Base-by-base conservation (phyloP, 2,888 invertebrate species). In the Eupithecia insigniata region DNA sequence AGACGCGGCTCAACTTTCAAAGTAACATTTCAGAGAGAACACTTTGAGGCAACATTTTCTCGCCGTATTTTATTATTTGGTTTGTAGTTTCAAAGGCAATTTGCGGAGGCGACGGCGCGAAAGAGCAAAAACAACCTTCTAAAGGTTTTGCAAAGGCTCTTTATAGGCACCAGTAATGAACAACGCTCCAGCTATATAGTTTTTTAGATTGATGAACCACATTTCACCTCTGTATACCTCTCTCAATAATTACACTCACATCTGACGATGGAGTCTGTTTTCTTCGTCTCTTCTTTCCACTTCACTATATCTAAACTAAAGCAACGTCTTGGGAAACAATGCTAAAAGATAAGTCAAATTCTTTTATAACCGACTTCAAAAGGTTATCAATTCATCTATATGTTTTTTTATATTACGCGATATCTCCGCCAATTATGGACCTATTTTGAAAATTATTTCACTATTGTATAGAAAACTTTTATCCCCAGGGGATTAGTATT, bases 21-120 rank as follows among this genome's bases (percentile, higher is more conserved):
- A 77, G 72, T 74, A 67, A 67, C 77, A 71, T 75, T 73, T 73
- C 43, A 22, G 10, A 68, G 51, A 74, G 34, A 74, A 69, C 72
- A 67, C 67, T 76, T 76, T 72, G 72, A 71, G 80, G 72, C 77
- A 77, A 80, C 74, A 78, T 82, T 83, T 80, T 70, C 79, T 77
- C 61, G 58, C 67, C 65, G 71, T 84, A 79, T 84, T 84, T 84
- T 84, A 82, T 82, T 85, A 82, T 84, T 82, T 82, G 81, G 75
- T 84, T 83, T 83, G 78, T 82, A 84, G 81, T 83, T 83, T 81
- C 78, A 85, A 85, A 87, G 87, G 81, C 83, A 88, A 89, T 89
- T 88, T 87, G 82, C 83, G 79, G 75, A 81, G 79, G 79, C 81
- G 79, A 76, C 79, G 81, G 80, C 71, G 81, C 80, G 80, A 76